Base-by-base conservation (phyloP, 2,888 invertebrate species). In the Patella pellucida region DNA sequence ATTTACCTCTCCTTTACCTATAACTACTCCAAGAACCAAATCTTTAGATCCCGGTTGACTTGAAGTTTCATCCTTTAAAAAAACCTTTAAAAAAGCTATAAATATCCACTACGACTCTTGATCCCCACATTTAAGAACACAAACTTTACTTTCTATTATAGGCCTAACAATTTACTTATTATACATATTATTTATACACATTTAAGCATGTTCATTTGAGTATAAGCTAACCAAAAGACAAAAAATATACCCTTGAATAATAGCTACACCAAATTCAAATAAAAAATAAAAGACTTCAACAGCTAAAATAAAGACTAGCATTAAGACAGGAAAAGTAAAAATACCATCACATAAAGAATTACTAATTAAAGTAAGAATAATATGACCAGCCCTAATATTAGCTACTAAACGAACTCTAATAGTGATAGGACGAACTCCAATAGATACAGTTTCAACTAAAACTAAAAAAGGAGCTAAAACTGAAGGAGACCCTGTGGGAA, bases 311-410 rank as follows among this genome's bases (percentile, higher is more conserved):
- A 73, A 5, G 0, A 27, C 0, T 19, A 73, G n/a, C 0, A 51
- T 23, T 19, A 56, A 27, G 16, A 62, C 52, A n/a, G 69, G 52
- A 19, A 2, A 62, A n/a, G 67, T 62, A 19, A 78, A 78, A 50
- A 80, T 62, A 0, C 76, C 70, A 2, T 69, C 23, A 3, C 72
- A 68, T 14, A 76, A 54, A 54, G 76, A 79, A 51, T 77, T 79
- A 77, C 93, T 93, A 86, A 94, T 85, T 84, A 95, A 83, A 1
- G 94, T 94, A 92, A 95, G 90, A 88, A 95, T 83, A 90, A 95
- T 88, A 89, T 95, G 94, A 0, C 94, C 94, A 1, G 95, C 94
- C 92, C 94, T 94, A 93, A 95, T 94, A 92, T 95, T 95, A n/a
- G 95, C 95, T 7, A 94, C 93, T 92, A 95, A 87, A 81, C 95